Evolutionary conservation across 2,888 invertebrate genomes (phyloP), one percentile per base, ranked within the genome.

Genomic region (Thymelicus lineola): DNA sequence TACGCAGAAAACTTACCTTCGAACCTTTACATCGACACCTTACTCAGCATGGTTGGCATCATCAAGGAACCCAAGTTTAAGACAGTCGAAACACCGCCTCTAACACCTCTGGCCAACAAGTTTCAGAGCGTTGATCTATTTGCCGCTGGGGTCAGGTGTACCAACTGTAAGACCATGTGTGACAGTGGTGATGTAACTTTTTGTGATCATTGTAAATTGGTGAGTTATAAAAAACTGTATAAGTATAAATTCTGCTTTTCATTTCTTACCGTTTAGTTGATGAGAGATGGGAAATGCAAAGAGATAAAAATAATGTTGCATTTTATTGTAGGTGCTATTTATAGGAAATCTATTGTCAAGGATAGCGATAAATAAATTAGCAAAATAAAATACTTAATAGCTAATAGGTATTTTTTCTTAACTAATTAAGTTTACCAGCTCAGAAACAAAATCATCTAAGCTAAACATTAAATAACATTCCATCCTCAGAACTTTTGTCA

Each of bases 1-100:
- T 94, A 94, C 59, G 82, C 96, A 17, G 92, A 94, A 17, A 83
- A 89, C 3, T 84, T 96, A n/a, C 96, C 96, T n/a, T 94, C 95
- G 9, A 96, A 96, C 82, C 85, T 96, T 55, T 96, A 96, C 81
- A 94, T 96, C 60, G 95, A 96, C 76, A 95, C 95, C 0, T 84
- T 96, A 50, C 86, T 96, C 1, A 85, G 89, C 64, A 82, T 95
- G 58, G 84, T 95, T 14, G 91, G 93, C 14, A 82, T 87, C 58
- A 81, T 73, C 48, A 76, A 72, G 7, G 70, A 73, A n/a, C 63
- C 72, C 12, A 76, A 78, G 28, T 61, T 75, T 14, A 69, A 28
- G 38, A 63, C 0, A 0, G 62, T 57, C n/a, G 79, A 73, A 5
- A 83, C 88, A 0, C 86, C 89, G 0, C 86, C 88, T 0, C 4